Evolutionary conservation across 2,113 vertebrate species (phyloP).

Genomic region (Triplophysa rosa): DNA sequence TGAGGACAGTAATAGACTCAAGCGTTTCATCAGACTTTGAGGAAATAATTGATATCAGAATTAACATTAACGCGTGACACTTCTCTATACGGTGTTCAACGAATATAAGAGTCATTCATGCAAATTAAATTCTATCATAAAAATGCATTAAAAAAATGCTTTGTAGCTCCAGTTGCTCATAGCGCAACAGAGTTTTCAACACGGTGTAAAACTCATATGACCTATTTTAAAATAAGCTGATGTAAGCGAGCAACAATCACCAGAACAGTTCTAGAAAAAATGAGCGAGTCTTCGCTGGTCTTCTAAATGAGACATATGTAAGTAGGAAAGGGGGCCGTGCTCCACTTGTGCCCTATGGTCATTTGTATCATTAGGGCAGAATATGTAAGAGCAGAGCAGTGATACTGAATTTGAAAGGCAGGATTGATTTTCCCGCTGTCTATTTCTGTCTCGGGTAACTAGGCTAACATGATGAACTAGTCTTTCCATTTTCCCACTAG

Average conservation of each 20-base stretch:
- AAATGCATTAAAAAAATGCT: neutral
- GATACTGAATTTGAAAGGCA: slow-evolving; percentile 36
- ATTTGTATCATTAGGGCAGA: slow-evolving; percentile 42
- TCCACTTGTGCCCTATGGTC: slow-evolving; percentile 8
- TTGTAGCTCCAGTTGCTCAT: neutral
- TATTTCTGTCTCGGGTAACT: slow-evolving; percentile 67
- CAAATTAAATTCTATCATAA: neutral
- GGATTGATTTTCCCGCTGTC: slow-evolving; percentile 57
- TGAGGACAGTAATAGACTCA: slow-evolving; percentile 1
- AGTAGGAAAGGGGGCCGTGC: slow-evolving; percentile 37
- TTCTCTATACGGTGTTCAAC: neutral
- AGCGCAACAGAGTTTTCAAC: neutral
- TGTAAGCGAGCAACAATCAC: slow-evolving; percentile 25
- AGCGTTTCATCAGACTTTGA: neutral
- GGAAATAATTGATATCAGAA: neutral
- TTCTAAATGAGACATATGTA: slow-evolving; percentile 40
- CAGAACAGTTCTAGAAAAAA: slow-evolving; percentile 21
- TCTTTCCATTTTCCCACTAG: slow-evolving; percentile 55
- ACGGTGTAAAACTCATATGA: neutral
- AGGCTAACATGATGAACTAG: slow-evolving; percentile 77
- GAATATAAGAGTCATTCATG: neutral
- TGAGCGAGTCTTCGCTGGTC: neutral
- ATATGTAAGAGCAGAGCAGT: slow-evolving; percentile 31
- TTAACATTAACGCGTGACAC: neutral
- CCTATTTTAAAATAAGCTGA: slow-evolving; percentile 25